phyloP scores from a whole-genome alignment of 2,888 invertebrate genomes.

The Sialis lutaria region DNA sequence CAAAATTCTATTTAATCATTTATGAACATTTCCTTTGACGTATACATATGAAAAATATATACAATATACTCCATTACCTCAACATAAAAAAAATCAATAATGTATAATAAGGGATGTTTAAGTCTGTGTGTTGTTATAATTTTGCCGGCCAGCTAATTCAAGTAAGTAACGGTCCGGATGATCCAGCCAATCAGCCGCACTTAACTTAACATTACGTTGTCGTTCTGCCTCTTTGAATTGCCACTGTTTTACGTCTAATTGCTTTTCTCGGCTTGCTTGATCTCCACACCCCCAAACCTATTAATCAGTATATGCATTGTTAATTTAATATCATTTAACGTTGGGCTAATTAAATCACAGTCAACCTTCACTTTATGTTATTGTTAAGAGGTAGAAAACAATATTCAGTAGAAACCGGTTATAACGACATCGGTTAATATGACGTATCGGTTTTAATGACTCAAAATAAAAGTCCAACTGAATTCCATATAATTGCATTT shows the following conservation, averaged over 20 bases:
- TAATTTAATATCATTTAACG: slow-evolving; percentile 1
- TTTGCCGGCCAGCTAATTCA: slow-evolving; percentile 69
- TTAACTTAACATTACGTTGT: slow-evolving; percentile 68
- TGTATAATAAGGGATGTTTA: slow-evolving; percentile 14
- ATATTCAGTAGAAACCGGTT: no score
- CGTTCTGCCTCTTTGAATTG: slow-evolving; percentile 78
- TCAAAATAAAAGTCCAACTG: no score
- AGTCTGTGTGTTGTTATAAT: slow-evolving; percentile 54
- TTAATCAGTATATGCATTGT: slow-evolving; percentile 1
- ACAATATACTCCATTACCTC: no score
- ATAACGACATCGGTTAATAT: no score
- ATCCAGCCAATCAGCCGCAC: slow-evolving; percentile 84
- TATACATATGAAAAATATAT: no score
- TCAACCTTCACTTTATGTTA: slow-evolving; percentile 7
- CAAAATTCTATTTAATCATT: no score
- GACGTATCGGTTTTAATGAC: no score
- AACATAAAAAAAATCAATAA: no score
- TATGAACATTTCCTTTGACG: no score
- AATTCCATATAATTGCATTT: no score
- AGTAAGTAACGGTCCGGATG: slow-evolving; percentile 87
- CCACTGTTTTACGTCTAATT: slow-evolving; percentile 81
- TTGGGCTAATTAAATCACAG: slow-evolving; percentile 10
- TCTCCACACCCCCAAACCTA: slow-evolving; percentile 82
- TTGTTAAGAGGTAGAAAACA: not conserved
- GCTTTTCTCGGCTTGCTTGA: slow-evolving; percentile 56